These are phyloP conservation scores for Pelosia muscerda DNA, from an alignment of 2,888 invertebrate genomes.

Conservation along the genomic window DNA sequence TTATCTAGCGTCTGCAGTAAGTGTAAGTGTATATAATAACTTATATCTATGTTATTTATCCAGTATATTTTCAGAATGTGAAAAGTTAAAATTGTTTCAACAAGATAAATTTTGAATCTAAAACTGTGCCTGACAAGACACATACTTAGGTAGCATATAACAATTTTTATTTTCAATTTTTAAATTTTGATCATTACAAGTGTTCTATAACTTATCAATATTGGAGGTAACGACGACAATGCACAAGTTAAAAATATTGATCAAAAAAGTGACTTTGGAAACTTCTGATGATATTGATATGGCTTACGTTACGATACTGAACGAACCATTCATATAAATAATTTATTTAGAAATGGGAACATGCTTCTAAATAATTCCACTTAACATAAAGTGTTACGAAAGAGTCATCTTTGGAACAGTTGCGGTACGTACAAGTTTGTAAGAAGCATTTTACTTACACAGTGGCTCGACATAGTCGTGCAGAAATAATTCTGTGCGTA, in stretches of 20 bases:
- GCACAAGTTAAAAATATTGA: too few relatives aligned
- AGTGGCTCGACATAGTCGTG: background rate
- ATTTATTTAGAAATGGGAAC: background rate
- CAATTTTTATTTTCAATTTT: too few relatives aligned
- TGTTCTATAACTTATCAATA: too few relatives aligned
- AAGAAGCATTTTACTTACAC: background rate
- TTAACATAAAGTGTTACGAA: background rate
- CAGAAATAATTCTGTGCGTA: background rate
- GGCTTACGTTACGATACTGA: background rate
- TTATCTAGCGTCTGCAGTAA: background rate
- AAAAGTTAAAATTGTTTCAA: too few relatives aligned
- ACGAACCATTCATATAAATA: background rate
- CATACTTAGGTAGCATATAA: too few relatives aligned
- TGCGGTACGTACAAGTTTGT: background rate
- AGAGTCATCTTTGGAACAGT: slow-evolving; percentile 3
- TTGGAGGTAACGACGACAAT: too few relatives aligned
- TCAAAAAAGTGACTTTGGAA: too few relatives aligned
- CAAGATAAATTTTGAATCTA: too few relatives aligned
- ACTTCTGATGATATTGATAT: too few relatives aligned
- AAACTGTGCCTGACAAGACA: too few relatives aligned
- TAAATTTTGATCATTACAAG: too few relatives aligned
- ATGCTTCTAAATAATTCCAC: background rate
- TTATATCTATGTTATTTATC: background rate
- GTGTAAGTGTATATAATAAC: background rate
- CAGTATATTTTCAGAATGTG: too few relatives aligned